phyloP scores from a whole-genome alignment of 2,888 invertebrate genomes.

The Horisme vitalbata region DNA sequence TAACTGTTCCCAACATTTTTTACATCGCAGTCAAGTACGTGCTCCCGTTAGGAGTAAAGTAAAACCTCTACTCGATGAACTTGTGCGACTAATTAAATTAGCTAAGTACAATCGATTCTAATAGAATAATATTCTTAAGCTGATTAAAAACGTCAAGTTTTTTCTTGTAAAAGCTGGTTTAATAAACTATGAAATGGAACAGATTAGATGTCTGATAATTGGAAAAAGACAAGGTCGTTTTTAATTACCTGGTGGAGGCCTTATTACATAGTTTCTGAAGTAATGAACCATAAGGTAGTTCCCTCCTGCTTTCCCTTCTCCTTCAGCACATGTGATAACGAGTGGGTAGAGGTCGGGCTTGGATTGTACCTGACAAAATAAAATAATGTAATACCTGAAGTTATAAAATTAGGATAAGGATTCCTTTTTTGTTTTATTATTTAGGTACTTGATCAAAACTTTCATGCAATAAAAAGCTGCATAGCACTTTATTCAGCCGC shows the following conservation, averaged over 20 bases:
- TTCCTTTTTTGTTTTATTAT: no score
- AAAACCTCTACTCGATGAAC: background rate
- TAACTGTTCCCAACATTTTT: constrained; percentile 50
- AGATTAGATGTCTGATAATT: no score
- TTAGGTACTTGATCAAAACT: background rate
- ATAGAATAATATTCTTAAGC: constrained; percentile 14
- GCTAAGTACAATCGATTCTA: background rate
- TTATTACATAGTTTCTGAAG: constrained; percentile 88
- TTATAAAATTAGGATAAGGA: background rate
- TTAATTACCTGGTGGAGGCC: constrained; percentile 85
- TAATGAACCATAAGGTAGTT: constrained; percentile 93
- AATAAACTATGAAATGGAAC: no score
- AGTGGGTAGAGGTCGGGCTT: constrained; percentile 93
- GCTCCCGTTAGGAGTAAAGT: background rate
- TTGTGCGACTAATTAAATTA: constrained; percentile 12
- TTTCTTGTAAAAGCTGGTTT: no score
- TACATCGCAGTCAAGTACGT: background rate
- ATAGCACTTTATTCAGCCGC: constrained; percentile 9
- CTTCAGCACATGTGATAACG: constrained; percentile 90
- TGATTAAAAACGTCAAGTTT: background rate
- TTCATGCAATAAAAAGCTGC: constrained; percentile 31
- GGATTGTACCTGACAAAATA: constrained; percentile 87
- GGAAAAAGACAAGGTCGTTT: no score
- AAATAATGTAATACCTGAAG: background rate
- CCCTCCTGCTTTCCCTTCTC: constrained; percentile 86